phyloP scores from a whole-genome alignment of 2,113 vertebrate genomes.

The Capricornis sumatraensis region DNA sequence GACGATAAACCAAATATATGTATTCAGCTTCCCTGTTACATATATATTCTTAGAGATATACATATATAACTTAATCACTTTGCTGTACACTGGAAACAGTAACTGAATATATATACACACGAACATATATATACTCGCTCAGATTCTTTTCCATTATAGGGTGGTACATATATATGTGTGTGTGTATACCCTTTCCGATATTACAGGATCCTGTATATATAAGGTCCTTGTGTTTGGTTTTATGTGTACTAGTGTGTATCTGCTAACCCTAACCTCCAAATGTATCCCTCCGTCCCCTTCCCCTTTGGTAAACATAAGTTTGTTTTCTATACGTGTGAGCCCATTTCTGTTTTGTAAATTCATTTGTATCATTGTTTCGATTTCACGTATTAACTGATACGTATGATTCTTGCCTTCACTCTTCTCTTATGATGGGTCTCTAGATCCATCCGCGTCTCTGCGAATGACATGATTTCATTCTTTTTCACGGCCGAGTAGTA shows the following conservation, averaged over 20 bases:
- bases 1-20: too few relatives aligned
- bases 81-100: too few relatives aligned
- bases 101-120: too few relatives aligned
- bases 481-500: not conserved
- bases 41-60: too few relatives aligned
- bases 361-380: rapidly evolving
- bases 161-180: not conserved
- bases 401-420: rapidly evolving
- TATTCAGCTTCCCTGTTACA: too few relatives aligned
- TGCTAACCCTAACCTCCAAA: not conserved
- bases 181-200: rapidly evolving
- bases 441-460: not conserved
- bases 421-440: not conserved
- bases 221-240: not conserved
- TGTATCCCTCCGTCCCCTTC: not conserved
- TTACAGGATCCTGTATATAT: not conserved
- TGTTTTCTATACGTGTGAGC: not conserved
- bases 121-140: not conserved
- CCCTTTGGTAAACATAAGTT: rapidly evolving
- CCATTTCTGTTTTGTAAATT: rapidly evolving
- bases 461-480: rapidly evolving
- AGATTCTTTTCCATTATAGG: not conserved
- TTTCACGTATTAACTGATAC: rapidly evolving
- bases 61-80: too few relatives aligned
- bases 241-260: rapidly evolving